Base-by-base conservation (phyloP, 2,113 vertebrate species). In the Hydrolagus affinis region DNA sequence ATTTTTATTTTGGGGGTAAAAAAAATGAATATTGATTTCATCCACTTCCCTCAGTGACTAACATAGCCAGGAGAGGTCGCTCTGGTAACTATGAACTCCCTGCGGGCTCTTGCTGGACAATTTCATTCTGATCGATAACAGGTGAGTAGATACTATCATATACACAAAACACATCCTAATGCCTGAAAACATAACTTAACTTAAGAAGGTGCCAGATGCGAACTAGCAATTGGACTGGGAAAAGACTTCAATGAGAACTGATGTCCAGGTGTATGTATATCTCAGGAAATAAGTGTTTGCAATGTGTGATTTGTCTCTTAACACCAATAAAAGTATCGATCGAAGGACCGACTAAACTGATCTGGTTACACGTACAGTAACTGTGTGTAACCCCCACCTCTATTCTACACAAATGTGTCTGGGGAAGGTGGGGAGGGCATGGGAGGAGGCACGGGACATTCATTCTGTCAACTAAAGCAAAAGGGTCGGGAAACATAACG, bases 21-120 rank as follows among this genome's bases (percentile, higher is more conserved):
- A 11, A 23, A 25, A 28, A 80, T 44, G 2, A 44, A 6, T 44
- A 6, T 44, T 6, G 44, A 44, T 44, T 44, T 44, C 6, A n/a
- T 11, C 74, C 74, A 78, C 11, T 25, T 30, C 32, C 30, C 23
- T 30, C 78, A 3, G 60, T 66, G 17, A 75, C 66, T 32, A 0
- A 19, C 66, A 59, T 68, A 0, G 60, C 78, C 78, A 28, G 60
- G 11, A 83, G 78, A 83, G 78, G 78, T 83, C 78, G 78, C 78
- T 68, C 30, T 66, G 8, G 21, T 15, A 66, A 32, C 17, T 60
- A 83, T 15, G 66, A 83, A 66, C 25, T 28, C 8, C 60, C 78
- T 11, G 60, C 62, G 17, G 78, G 15, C 28, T 66, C 77, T 19
- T 56, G 15, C 62, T 32, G 62, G 11, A 60, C 17, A 68, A 8